Base-by-base conservation (phyloP, 1,140 invertebrate genomes). In the Caenorhabditis briggsae region DNA sequence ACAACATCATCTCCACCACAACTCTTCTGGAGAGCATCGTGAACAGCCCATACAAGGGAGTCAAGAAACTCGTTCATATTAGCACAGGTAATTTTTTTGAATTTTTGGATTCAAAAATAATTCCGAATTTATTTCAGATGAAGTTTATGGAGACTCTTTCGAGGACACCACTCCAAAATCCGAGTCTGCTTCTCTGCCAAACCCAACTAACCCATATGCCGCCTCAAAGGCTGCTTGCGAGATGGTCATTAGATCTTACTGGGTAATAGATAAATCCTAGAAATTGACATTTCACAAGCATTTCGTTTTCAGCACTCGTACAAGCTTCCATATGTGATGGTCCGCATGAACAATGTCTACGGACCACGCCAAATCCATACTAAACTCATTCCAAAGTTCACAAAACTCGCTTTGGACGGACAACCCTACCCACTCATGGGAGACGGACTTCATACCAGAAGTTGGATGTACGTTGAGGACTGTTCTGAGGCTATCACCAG, bases 311-410 rank as follows among this genome's bases (percentile, higher is more conserved):
- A 92, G 91, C 91, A 93, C 61, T 93, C 91, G 33, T 92, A 92
- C 87, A 92, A 92, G 86, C 84, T 92, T 50, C 92, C 91, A 8
- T 93, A 92, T 70, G 91, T 92, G 16, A 92, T 91, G 90, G 90
- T 92, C 8, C 90, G 92, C n/a, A 92, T 91, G 88, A 92, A 92
- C 82, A 92, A 92, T 83, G 92, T 93, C 18, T 92, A 92, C 85
- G 91, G 91, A 2, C 91, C 91, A 46, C 78, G 92, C 20, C 91
- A 92, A 56, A 92, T 92, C 12, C 87, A 91, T 25, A 89, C 91
- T n/a, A 92, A 92, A 64, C 90, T 92, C 16, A 92, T 92, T 83
- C 91, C 91, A 33, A 92, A 93, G 85, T 91, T 93, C 84, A 92
- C 92, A 0, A 88, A 87, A 55, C 86, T 92, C 6, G 90, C 91